Evolutionary conservation across 2,888 invertebrate species (phyloP).

Genomic region (Taenaris catops): DNA sequence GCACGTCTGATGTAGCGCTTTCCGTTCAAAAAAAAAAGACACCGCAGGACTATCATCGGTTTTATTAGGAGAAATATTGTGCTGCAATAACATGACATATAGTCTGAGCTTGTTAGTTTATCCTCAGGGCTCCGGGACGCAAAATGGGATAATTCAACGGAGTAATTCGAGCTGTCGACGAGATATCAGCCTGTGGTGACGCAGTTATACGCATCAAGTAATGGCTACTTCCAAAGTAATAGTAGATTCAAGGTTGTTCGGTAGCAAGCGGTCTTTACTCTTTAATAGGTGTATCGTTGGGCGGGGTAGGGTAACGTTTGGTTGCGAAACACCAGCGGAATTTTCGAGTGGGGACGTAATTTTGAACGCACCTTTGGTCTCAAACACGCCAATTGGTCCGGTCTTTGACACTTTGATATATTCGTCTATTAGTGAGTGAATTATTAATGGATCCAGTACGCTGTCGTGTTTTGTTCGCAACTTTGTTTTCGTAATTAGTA

Average conservation of each 20-base stretch:
- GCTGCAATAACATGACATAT: slow-evolving; percentile 47
- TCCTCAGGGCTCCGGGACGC: slow-evolving; percentile 45
- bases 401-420: slow-evolving; percentile 70
- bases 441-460: slow-evolving; percentile 39
- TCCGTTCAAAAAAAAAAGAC: slow-evolving; percentile 59
- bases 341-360: slow-evolving; percentile 58
- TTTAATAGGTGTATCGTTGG: slow-evolving; percentile 62
- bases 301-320: slow-evolving; percentile 47
- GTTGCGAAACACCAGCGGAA: slow-evolving; percentile 56
- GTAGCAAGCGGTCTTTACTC: slow-evolving; percentile 52
- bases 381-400: slow-evolving; percentile 68
- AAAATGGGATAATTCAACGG: slow-evolving; percentile 61
- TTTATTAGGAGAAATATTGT: slow-evolving; percentile 66
- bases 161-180: slow-evolving; percentile 69
- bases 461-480: slow-evolving; percentile 19
- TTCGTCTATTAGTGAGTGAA: slow-evolving; percentile 42
- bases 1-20: slow-evolving; percentile 49
- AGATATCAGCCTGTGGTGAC: slow-evolving; percentile 64
- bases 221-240: slow-evolving; percentile 48
- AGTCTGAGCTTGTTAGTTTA: slow-evolving; percentile 49
- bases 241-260: slow-evolving; percentile 63
- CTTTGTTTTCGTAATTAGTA: slow-evolving; percentile 29
- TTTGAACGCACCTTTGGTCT: slow-evolving; percentile 47
- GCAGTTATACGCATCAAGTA: slow-evolving; percentile 46
- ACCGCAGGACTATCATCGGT: slow-evolving; percentile 53